Evolutionary conservation across 2,888 invertebrate genomes (phyloP), one percentile per base, ranked within the genome.

Genomic region (Cerceris ruficornis): DNA sequence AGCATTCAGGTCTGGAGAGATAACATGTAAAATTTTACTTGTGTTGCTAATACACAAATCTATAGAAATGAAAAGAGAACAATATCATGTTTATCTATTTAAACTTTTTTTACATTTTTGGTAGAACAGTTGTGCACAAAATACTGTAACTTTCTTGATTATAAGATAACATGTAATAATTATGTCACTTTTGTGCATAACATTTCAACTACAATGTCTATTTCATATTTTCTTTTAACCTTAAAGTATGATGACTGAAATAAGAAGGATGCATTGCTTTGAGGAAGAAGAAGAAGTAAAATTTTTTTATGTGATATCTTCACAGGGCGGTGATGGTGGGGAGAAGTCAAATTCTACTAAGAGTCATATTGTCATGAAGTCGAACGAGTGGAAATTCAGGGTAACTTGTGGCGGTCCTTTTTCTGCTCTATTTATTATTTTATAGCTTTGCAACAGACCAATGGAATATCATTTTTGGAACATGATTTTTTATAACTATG

Each of bases 341-440:
- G 93, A 93, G 91, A 93, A 93, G 92, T 92, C 93, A 90, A 93
- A 93, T 89, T 91, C 92, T 88, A 91, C 93, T 91, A 93, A 93
- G 93, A 93, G 92, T 89, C 90, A 87, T 82, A 88, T 90, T 90
- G 88, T 92, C 92, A 93, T 94, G 93, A 94, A 94, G 93, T 93
- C 94, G 89, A 94, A 94, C 93, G 94, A 95, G 91, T 95, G 95
- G 95, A 95, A 95, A 94, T 95, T 94, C 94, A 94, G 94, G 94
- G 95, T 95, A 95, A 94, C 92, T 93, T 91, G 90, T 89, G 87
- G 89, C 83, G 88, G 87, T 87, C 82, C 81, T 84, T 88, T 84
- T 82, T 84, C 84, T 83, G 77, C 77, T 84, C 75, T 85, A 83
- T 82, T 82, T 82, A 73, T 49, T 79, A 54, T 85, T 60, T 77